phyloP scores from a whole-genome alignment of 2,797 vertebrate species.

The Delichon dasypus region DNA sequence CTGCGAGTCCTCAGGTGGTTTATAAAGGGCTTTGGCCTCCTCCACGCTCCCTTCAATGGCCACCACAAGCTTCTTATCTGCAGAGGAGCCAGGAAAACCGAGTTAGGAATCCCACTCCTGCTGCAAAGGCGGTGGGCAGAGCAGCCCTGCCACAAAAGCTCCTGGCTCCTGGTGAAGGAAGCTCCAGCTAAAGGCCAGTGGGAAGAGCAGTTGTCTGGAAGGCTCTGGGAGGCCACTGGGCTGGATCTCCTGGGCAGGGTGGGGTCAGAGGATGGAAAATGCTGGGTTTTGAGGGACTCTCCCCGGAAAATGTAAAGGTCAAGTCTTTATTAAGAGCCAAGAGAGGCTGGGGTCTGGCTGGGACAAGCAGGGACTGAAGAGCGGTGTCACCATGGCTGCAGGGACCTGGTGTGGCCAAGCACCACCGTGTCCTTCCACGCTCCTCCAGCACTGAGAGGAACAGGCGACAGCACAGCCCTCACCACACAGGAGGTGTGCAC shows the following conservation, averaged over 20 bases:
- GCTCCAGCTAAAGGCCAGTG: neutral
- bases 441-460: neutral
- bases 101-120: neutral
- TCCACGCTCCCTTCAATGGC: conserved; percentile 94
- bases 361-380: neutral
- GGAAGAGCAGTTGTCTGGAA: neutral
- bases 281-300: neutral
- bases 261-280: neutral
- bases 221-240: fast-evolving
- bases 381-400: neutral
- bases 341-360: neutral
- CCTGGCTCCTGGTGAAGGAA: neutral
- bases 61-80: conserved; percentile 90
- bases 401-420: neutral
- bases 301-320: neutral
- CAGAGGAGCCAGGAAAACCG: neutral
- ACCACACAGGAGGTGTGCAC: neutral
- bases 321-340: neutral
- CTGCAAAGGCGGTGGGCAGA: neutral
- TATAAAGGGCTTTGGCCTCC: conserved; percentile 95
- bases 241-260: neutral
- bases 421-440: fast-evolving
- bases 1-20: conserved; percentile 95
- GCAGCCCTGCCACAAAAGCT: neutral
- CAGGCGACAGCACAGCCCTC: neutral